These are phyloP conservation scores for Enteromius trimaculatus DNA, from an alignment of 2,797 vertebrate species.

Conservation along the genomic window DNA sequence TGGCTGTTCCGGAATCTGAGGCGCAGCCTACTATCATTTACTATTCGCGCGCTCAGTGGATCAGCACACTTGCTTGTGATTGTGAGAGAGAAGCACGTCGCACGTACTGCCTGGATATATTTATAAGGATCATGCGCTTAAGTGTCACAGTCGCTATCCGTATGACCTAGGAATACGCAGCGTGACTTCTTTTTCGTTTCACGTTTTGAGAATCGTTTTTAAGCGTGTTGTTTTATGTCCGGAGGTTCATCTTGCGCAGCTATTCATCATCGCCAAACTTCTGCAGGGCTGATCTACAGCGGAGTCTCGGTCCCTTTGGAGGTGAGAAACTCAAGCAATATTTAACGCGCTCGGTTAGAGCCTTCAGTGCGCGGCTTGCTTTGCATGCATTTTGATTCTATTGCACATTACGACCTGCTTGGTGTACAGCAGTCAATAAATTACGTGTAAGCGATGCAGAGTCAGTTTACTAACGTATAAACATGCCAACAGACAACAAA, in stretches of 20 bases:
- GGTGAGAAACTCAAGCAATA: conserved; percentile 47
- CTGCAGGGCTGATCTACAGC: conserved; percentile 33
- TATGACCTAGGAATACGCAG: not conserved
- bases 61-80: not conserved
- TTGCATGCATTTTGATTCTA: not conserved
- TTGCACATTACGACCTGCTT: not conserved
- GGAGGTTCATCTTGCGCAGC: conserved; percentile 30
- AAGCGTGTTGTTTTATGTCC: conserved; percentile 9
- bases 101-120: conserved; percentile 30
- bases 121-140: not conserved
- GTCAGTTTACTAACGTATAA: not conserved
- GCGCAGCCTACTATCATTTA: conserved; percentile 39
- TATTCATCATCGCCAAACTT: conserved; percentile 34
- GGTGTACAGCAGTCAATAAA: not conserved
- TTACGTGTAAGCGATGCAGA: not conserved
- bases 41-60: conserved; percentile 19
- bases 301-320: conserved; percentile 23
- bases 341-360: not conserved
- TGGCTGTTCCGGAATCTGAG: conserved; percentile 64
- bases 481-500: not conserved
- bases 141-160: not conserved
- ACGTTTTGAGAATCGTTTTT: conserved; percentile 4
- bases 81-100: not conserved
- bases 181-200: not conserved
- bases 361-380: not conserved